Percentiles rank a stretch among this genome's conserved stretches.
Conservation (phyloP, 1,140 invertebrate genomes). For the Brachionus asplanchnoidis region DNA sequence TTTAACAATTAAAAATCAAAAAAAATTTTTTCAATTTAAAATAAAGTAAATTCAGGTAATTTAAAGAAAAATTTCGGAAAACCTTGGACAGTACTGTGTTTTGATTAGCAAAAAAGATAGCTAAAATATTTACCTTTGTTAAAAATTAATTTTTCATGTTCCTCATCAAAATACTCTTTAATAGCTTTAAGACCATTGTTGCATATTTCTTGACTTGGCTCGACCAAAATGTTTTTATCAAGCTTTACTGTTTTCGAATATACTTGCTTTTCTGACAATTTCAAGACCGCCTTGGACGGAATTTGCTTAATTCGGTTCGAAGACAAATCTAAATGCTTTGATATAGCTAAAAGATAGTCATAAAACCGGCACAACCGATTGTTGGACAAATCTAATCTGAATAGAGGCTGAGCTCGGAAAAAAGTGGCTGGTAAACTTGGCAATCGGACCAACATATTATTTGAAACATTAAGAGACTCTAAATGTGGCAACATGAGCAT, state of each 20-base stretch:
- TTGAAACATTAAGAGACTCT: background rate
- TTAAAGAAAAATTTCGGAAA: too few relatives aligned
- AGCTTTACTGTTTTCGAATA: background rate
- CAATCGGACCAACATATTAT: background rate
- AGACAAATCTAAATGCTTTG: constrained; percentile 30
- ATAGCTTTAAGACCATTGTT: constrained; percentile 21
- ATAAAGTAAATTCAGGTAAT: too few relatives aligned
- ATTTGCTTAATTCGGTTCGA: constrained; percentile 8
- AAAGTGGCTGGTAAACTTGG: constrained; percentile 11
- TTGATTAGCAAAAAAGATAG: too few relatives aligned
- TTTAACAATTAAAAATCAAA: too few relatives aligned
- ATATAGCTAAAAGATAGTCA: constrained; percentile 13
- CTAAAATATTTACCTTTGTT: constrained; percentile 9
- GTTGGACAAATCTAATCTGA: background rate
- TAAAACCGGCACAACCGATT: background rate
- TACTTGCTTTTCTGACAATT: background rate
- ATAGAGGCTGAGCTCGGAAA: constrained; percentile 13
- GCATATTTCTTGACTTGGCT: constrained; percentile 1
- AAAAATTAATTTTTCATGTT: constrained; percentile 9
- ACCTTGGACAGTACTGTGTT: too few relatives aligned
- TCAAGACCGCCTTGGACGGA: background rate
- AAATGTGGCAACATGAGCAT: constrained; percentile 37
- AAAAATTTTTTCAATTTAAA: too few relatives aligned
- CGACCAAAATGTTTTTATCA: background rate
- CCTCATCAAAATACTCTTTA: constrained; percentile 23